Base-by-base conservation (phyloP, 2,888 invertebrate species). In the Agrilus biguttatus region DNA sequence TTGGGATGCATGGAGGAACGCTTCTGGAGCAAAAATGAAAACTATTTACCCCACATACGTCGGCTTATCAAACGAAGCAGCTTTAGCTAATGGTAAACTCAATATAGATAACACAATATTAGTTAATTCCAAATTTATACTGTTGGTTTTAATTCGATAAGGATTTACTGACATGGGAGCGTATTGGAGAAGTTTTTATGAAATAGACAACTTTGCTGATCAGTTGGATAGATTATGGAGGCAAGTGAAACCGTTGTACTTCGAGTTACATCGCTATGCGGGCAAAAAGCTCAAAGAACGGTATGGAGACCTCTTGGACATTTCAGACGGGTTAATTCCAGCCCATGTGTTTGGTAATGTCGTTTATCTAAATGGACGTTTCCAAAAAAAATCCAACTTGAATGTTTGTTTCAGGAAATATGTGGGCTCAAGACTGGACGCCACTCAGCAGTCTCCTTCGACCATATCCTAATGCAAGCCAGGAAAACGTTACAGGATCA, bases 1-100 rank as follows among this genome's bases (percentile, higher is more conserved):
- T 44, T 83, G 83, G 83, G 70, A 70, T 53, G 69, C 67, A 1
- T 83, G 80, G 71, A 66, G 80, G 49, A 73, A 79, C 53, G 71
- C 65, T 1, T 74, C 78, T 8, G 82, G 82, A 5, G 73, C 63
- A 49, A 71, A 71, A 59, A 75, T 81, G 55, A 65, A 73, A 34
- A 64, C 72, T 0, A 63, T 72, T 43, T 83, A 77, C 58, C 68
- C 70, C 53, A 69, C 72, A 49, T 80, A 78, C 51, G 75, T 80
- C 0, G 57, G 62, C 8, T 67, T 77, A 46, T 74, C 75, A 59
- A 82, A 83, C 54, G 67, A 69, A 49, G 79, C 77, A 0, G 77
- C 80, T 2, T 53, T 60, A 50, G 57, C 63, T 3, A 79, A 80
- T 55, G 51, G 57, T 56, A 50, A 43, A 37, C 45, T 37, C 21